Evolutionary conservation across 2,797 vertebrate species (phyloP).

Genomic region (Coluber constrictor): DNA sequence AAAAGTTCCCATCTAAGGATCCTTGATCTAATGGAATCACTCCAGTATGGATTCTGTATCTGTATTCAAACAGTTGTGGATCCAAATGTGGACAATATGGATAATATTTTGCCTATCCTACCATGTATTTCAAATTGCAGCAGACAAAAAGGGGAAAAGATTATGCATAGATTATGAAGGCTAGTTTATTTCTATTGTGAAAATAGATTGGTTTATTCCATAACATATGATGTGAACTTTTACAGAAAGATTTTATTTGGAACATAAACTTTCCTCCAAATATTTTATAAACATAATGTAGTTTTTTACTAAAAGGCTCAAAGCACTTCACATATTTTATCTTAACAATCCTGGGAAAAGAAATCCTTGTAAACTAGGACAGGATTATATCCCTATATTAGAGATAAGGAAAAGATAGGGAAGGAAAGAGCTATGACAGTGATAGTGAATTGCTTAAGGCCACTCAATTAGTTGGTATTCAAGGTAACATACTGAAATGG

Average conservation of each 20-base stretch:
- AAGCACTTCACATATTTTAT: neutral
- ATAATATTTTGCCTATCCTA: neutral
- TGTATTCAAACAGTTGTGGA: neutral
- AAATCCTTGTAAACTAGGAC: neutral
- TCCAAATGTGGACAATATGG: neutral
- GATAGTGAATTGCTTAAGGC: neutral
- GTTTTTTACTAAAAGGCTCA: neutral
- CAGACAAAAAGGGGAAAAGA: neutral
- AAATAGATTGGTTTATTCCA: neutral
- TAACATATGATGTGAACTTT: neutral
- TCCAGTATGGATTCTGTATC: neutral
- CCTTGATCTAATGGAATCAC: neutral
- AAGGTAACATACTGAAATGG: neutral
- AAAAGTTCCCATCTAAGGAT: neutral
- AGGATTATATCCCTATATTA: neutral
- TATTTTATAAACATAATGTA: neutral
- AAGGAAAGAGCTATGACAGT: neutral
- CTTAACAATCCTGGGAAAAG: neutral
- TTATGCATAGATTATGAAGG: neutral
- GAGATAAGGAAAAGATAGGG: neutral
- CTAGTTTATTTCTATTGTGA: neutral
- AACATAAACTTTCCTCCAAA: neutral
- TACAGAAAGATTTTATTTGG: neutral
- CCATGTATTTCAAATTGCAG: neutral
- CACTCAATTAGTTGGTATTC: neutral